Base-by-base conservation (phyloP, 30 jellyfish, hydroid and myxozoan species). In the Aurelia aurita region DNA sequence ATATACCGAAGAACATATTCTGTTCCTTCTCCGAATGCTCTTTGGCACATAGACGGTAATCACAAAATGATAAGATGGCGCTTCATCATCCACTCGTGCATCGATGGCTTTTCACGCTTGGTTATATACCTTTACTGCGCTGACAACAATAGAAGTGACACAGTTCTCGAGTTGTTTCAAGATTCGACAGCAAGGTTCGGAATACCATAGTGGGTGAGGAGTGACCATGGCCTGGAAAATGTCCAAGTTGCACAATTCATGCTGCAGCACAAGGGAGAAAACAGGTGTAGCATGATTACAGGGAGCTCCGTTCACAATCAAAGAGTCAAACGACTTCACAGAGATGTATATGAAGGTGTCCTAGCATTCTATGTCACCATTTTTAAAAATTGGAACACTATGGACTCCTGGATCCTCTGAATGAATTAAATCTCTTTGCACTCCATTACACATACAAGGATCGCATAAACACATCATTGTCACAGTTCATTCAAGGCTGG, bases 121-220 rank as follows among this genome's bases (percentile, higher is more conserved):
- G 54, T 74, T 35, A 47, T 54, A 21, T 74, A 74, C 54, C 29
- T 28, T 4, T 18, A 21, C 8, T 74, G 86, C 35, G 69, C 74
- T 35, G 54, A 74, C 76, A 74, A 74, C 64, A 74, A 74, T 54
- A 74, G 54, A 22, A n/a, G 80, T 39, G 47, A 46, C n/a, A 74
- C 86, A 21, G 86, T 74, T 15, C 76, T 49, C 18, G 53, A 20
- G 23, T 46, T 46, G 55, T 74, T 74, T 46, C 26, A 74, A 44
- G 58, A 74, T 49, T 80, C 54, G 6, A 35, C 43, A 10, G 23
- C n/a, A 46, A 47, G 59, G 13, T 74, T 6, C 20, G 86, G 86
- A 27, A 21, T 74, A 3, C 86, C 86, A 25, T 31, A 0, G 11
- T 0, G 47, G 47, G 47, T 35, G 47, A 35, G 47, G 47, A 35